Evolutionary conservation across 2,113 vertebrate species (phyloP).

Genomic region (Lates calcarifer): DNA sequence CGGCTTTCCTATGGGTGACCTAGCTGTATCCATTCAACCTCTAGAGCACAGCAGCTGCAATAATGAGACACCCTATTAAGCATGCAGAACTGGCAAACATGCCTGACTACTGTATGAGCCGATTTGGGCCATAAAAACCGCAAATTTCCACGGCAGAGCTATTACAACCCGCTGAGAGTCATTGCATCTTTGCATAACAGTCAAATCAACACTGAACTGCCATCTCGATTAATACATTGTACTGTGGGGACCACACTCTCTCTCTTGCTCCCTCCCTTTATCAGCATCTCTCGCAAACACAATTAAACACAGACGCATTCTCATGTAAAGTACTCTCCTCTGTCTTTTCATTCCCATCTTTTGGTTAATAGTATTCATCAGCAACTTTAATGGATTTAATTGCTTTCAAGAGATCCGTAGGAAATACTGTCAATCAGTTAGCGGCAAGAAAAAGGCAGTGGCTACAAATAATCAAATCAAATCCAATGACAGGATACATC

Average conservation of each 20-base stretch:
- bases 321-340: conserved; percentile 17
- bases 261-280: conserved; percentile 6
- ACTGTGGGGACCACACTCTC: conserved; percentile 16
- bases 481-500: conserved; percentile 40
- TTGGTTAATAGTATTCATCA: conserved; percentile 65
- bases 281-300: conserved; percentile 40
- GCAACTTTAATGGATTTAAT: conserved; percentile 72
- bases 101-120: conserved; percentile 22
- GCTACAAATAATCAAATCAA: conserved; percentile 60
- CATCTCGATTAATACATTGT: conserved; percentile 52
- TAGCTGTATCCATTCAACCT: conserved; percentile 55
- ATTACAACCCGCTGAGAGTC: conserved; percentile 48
- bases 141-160: conserved; percentile 35
- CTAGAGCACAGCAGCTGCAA: conserved; percentile 22
- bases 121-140: conserved; percentile 43
- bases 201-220: conserved; percentile 61
- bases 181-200: conserved; percentile 39
- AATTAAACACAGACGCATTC: conserved; percentile 24
- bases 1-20: conserved; percentile 54
- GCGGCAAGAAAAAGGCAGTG: conserved; percentile 36
- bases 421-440: conserved; percentile 60
- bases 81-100: conserved; percentile 43
- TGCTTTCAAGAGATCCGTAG: conserved; percentile 65
- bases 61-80: conserved; percentile 62
- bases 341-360: conserved; percentile 46